Conservation (phyloP, 2,888 invertebrate genomes). For the Lycocerus yunnanus region DNA sequence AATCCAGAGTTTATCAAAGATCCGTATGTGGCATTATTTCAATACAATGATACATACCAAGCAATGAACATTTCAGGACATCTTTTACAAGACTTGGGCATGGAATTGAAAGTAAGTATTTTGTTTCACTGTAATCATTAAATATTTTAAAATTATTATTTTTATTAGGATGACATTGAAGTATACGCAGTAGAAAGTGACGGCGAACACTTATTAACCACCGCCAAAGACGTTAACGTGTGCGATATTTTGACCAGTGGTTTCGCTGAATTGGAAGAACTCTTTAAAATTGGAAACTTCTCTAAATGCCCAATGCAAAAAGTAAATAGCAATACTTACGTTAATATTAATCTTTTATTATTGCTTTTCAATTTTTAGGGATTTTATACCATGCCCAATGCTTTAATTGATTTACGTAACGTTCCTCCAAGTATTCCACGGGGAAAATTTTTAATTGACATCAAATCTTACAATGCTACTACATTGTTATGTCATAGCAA, state of each 20-base stretch:
- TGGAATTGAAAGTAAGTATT: slow-evolving; percentile 13
- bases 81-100: slow-evolving; percentile 19
- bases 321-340: slow-evolving; percentile 4
- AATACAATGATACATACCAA: slow-evolving; percentile 20
- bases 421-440: slow-evolving; percentile 19
- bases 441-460: slow-evolving; percentile 20
- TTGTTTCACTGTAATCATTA: neutral
- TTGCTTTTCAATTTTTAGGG: slow-evolving; percentile 9
- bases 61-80: slow-evolving; percentile 17
- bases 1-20: slow-evolving; percentile 17
- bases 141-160: neutral
- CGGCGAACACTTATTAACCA: slow-evolving; percentile 10
- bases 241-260: slow-evolving; percentile 22
- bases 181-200: slow-evolving; percentile 11
- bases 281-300: slow-evolving; percentile 26
- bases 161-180: slow-evolving; percentile 19
- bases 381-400: slow-evolving; percentile 11
- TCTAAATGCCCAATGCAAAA: slow-evolving; percentile 23
- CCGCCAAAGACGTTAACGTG: slow-evolving; percentile 20
- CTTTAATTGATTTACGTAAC: slow-evolving; percentile 5
- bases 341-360: neutral
- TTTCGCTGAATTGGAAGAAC: slow-evolving; percentile 18
- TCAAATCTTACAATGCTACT: slow-evolving; percentile 11
- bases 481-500: slow-evolving; percentile 12
- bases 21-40: slow-evolving; percentile 2